Conservation (phyloP, 2,113 vertebrate genomes). For the Plotosus lineatus region DNA sequence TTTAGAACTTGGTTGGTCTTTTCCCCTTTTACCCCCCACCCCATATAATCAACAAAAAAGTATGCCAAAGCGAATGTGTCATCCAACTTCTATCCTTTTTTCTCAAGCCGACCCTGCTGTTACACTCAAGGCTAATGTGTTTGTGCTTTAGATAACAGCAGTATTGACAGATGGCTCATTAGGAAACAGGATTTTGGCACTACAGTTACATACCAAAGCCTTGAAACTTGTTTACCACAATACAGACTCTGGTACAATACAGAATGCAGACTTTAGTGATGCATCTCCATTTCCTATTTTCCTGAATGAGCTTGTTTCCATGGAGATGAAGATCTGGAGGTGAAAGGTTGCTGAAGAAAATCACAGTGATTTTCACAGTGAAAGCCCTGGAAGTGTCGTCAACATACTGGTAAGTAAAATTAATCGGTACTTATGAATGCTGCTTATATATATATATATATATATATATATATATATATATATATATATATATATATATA, state of each 20-base stretch:
- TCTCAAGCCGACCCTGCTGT: constrained; percentile 22
- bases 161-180: constrained; percentile 70
- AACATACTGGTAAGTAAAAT: neutral
- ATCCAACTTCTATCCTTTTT: constrained; percentile 47
- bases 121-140: constrained; percentile 35
- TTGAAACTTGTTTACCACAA: constrained; percentile 48
- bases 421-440: neutral
- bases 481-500: too few relatives aligned
- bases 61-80: neutral
- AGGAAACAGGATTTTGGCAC: constrained; percentile 57
- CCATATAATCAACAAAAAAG: neutral
- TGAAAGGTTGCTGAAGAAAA: constrained; percentile 29
- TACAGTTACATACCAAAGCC: constrained; percentile 7
- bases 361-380: constrained; percentile 12
- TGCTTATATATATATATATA: too few relatives aligned
- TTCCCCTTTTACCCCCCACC: too few relatives aligned
- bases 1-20: neutral
- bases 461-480: too few relatives aligned
- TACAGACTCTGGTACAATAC: constrained; percentile 25
- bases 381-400: neutral
- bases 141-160: constrained; percentile 53
- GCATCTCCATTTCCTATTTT: constrained; percentile 29
- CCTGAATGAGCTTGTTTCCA: constrained; percentile 41
- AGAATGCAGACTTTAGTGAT: constrained; percentile 43
- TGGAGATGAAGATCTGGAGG: constrained; percentile 44